Base-by-base conservation (phyloP, 2,888 invertebrate species). In the Ophonus ardosiacus region DNA sequence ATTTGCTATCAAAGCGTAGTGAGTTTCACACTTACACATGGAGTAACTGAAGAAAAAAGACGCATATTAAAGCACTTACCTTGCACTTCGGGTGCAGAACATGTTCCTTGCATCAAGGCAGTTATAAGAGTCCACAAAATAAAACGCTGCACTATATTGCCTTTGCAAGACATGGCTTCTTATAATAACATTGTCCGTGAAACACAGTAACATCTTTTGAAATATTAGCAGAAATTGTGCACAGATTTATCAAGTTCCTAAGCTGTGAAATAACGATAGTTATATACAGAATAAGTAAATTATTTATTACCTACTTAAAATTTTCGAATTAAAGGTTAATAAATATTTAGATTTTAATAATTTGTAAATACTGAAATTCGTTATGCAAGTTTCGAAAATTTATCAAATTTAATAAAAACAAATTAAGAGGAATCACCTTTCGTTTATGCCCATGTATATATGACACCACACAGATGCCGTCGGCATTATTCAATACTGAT, bases 31-130 rank as follows among this genome's bases (percentile, higher is more conserved):
- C 68, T 68, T 38, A 38, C n/a, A 68, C 68, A 40, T 6, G 17
- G 17, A 68, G 40, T n/a, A 10, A 10, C 6, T 7, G 38, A 7
- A 38, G 17, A 15, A 68, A 13, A 15, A 31, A 0, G n/a, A 38
- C 31, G 38, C 31, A 68, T 7, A 68, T 68, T 68, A 31, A 31
- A 68, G n/a, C 68, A 68, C 68, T 68, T 68, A 68, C 68, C 68
- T 68, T 68, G 68, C 40, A 68, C 40, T 17, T 68, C 68, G 4
- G 68, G 68, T 7, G 68, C 68, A 38, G 38, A 68, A 38, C 68
- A 68, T 38, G 68, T 68, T 68, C 68, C 68, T 68, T 38, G 68
- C 38, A 68, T 68, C 38, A 68, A n/a, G 24, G 38, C 1, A 4
- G 68, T 40, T 8, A 68, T 68, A 68, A 68, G 18, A 68, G 68